phyloP scores from a whole-genome alignment of 2,888 invertebrate genomes.

The Leptinotarsa rubiginosa region DNA sequence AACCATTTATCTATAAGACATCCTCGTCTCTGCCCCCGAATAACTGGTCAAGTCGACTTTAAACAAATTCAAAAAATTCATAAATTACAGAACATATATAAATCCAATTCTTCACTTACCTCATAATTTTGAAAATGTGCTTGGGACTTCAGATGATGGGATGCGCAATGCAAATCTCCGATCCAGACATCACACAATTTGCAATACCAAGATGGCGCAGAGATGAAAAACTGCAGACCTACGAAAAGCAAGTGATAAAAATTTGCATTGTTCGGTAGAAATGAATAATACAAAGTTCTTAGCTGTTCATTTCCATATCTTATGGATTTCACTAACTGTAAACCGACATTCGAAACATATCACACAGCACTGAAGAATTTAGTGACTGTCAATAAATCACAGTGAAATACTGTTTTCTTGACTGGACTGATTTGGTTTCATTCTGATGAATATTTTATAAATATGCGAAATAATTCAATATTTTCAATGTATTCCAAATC shows the following conservation, averaged over 20 bases:
- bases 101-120: conserved; percentile 69
- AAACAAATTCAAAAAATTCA: background rate
- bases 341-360: background rate
- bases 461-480: too few species aligned
- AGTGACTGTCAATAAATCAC: background rate
- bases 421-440: background rate
- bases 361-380: background rate
- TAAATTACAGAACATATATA: conserved; percentile 7
- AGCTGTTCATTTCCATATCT: conserved; percentile 23
- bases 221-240: conserved; percentile 90
- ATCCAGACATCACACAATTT: conserved; percentile 89
- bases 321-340: conserved; percentile 14
- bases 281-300: conserved; percentile 22
- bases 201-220: conserved; percentile 91
- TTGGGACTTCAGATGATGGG: conserved; percentile 84
- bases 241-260: conserved; percentile 53
- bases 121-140: conserved; percentile 84
- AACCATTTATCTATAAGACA: too few species aligned
- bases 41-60: background rate
- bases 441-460: too few species aligned
- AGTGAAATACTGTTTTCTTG: background rate
- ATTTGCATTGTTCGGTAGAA: conserved; percentile 3
- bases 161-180: conserved; percentile 89
- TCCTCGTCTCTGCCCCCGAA: too few species aligned
- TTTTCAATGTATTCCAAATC: too few species aligned